Evolutionary conservation across 2,797 vertebrate genomes (phyloP), one percentile per base, ranked within the genome.

Genomic region (Serranus cabrilla): DNA sequence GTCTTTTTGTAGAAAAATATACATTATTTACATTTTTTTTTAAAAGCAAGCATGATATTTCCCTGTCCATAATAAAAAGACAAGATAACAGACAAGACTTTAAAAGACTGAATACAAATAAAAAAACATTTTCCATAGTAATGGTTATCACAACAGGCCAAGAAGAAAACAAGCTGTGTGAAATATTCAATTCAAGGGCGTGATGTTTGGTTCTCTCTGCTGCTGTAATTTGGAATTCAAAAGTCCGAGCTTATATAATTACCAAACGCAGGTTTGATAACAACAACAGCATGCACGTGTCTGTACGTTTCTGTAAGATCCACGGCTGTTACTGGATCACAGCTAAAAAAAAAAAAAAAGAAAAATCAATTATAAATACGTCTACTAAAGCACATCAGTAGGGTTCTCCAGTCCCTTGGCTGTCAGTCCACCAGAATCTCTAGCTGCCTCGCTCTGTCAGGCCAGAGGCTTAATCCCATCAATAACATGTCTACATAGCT

Each of bases 361-460:
- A 68, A 42, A 71, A 69, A 78, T 68, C 34, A 74, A 69, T 81
- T 31, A 86, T 81, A 89, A 84, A 88, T 80, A 86, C 18, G 63
- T 90, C 90, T 91, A 88, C 81, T 91, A 87, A 92, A 93, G 90
- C 90, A 92, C 88, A 81, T 91, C 88, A 90, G 89, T 84, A 90
- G 82, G 81, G 89, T 88, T 86, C 85, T 91, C 85, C 91, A 76
- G 89, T 92, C 92, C 91, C 92, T 85, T 67, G 86, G 86, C 87
- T 89, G 90, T 94, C 94, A 95, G 95, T 95, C 95, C 95, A 96
- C 95, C 95, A 96, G 95, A 92, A 94, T 90, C 95, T 95, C 94
- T 87, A 91, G 92, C 93, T 93, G 93, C 92, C 93, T 90, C 87
- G 72, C 70, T 86, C 80, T 81, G 74, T 90, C 89, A 90, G 89